Evolutionary conservation across 2,113 vertebrate genomes (phyloP).

Genomic region (Malaclemys terrapin): DNA sequence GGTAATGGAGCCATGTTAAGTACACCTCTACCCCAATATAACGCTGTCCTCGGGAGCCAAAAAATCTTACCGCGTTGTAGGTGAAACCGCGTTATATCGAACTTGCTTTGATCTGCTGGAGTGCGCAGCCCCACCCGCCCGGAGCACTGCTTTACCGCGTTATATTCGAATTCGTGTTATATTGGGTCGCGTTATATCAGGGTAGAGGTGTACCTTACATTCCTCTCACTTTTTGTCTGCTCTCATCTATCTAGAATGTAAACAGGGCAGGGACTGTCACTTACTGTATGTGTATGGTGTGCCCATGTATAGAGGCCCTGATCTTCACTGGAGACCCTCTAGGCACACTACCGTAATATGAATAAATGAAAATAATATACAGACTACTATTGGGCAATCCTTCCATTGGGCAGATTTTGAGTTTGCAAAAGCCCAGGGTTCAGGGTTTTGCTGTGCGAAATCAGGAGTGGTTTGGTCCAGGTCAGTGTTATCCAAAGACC

Average conservation of each 20-base stretch:
- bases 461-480: not conserved
- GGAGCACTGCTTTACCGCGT: too few species aligned
- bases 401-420: not conserved
- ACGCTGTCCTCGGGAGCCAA: too few species aligned
- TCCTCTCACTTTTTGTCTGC: not conserved
- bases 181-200: too few species aligned
- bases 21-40: too few species aligned
- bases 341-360: not conserved
- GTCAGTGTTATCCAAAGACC: not conserved
- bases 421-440: not conserved
- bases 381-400: not conserved
- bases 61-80: too few species aligned
- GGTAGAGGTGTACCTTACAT: not conserved
- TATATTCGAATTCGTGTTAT: too few species aligned
- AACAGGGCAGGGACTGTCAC: not conserved
- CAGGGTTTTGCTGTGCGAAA: not conserved
- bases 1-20: not conserved
- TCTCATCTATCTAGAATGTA: not conserved
- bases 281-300: not conserved
- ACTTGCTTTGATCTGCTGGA: too few species aligned
- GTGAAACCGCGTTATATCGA: too few species aligned
- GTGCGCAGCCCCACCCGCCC: too few species aligned
- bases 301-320: constrained; percentile 7
- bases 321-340: not conserved
- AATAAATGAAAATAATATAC: constrained; percentile 12